Percentiles rank a stretch among this genome's conserved stretches.
phyloP scores from a whole-genome alignment of 2,797 vertebrate species.

The Phalloptychus januarius region DNA sequence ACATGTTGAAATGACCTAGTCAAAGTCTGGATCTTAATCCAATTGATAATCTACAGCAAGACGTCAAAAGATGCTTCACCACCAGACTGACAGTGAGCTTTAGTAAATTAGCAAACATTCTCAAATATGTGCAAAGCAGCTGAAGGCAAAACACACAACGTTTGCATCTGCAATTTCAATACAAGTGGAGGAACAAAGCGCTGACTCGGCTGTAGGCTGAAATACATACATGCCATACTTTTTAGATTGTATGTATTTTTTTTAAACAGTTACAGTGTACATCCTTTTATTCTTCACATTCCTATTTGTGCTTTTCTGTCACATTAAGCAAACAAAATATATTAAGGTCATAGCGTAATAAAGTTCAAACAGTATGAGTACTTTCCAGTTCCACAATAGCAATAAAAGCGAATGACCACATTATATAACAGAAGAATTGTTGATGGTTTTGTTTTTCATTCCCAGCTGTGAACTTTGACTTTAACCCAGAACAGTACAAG shows the following conservation, averaged over 20 bases:
- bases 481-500: background rate
- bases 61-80: background rate
- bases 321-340: background rate
- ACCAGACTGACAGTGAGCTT: background rate
- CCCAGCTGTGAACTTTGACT: background rate
- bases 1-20: background rate
- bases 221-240: background rate
- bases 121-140: background rate
- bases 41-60: background rate
- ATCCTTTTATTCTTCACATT: no score
- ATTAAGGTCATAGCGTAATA: background rate
- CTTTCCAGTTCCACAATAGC: background rate
- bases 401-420: background rate
- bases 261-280: no score
- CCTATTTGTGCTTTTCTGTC: background rate
- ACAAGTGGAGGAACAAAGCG: background rate
- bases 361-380: background rate
- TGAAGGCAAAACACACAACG: background rate
- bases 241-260: background rate
- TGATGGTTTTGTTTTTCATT: constrained; percentile 12
- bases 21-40: background rate
- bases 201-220: background rate
- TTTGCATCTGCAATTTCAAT: background rate
- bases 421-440: background rate
- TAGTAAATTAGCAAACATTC: background rate